Evolutionary conservation across 1,140 invertebrate species (phyloP).

Genomic region (Planococcus citri): DNA sequence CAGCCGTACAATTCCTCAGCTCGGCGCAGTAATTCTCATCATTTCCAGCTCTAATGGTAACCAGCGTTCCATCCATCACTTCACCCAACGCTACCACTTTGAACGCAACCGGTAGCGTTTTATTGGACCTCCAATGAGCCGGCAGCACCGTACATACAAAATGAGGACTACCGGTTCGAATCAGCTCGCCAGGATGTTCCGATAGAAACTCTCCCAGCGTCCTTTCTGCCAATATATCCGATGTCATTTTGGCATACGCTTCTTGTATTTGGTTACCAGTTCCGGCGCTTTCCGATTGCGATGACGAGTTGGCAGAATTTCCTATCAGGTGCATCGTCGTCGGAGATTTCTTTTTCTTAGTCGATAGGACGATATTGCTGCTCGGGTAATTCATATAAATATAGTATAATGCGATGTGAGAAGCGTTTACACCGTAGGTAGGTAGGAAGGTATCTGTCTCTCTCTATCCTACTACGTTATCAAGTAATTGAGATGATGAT

Average conservation of each 20-base stretch:
- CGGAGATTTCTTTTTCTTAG: not conserved
- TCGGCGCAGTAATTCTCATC: conserved; percentile 96
- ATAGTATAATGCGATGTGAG: not conserved
- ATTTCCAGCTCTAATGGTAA: conserved; percentile 90
- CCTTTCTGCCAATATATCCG: conserved; percentile 69
- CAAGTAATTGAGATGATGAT: too few relatives aligned
- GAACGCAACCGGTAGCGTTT: conserved; percentile 88
- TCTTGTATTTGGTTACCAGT: conserved; percentile 51
- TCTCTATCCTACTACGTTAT: too few relatives aligned
- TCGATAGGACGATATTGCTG: not conserved
- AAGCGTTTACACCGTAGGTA: not conserved
- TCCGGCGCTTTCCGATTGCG: conserved; percentile 35
- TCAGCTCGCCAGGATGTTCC: conserved; percentile 83
- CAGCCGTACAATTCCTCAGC: conserved; percentile 78
- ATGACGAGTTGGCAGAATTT: conserved; percentile 34
- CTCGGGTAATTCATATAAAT: not conserved
- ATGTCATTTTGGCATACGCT: conserved; percentile 78
- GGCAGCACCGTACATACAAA: conserved; percentile 87
- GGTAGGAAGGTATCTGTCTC: not conserved
- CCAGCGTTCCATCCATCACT: conserved; percentile 87
- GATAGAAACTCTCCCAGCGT: conserved; percentile 79
- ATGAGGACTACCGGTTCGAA: conserved; percentile 81
- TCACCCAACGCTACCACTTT: conserved; percentile 84
- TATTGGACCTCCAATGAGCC: conserved; percentile 93
- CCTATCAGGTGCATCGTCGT: conserved; percentile 39